Conservation (phyloP, 2,888 invertebrate genomes). For the Trichopria drosophilae region DNA sequence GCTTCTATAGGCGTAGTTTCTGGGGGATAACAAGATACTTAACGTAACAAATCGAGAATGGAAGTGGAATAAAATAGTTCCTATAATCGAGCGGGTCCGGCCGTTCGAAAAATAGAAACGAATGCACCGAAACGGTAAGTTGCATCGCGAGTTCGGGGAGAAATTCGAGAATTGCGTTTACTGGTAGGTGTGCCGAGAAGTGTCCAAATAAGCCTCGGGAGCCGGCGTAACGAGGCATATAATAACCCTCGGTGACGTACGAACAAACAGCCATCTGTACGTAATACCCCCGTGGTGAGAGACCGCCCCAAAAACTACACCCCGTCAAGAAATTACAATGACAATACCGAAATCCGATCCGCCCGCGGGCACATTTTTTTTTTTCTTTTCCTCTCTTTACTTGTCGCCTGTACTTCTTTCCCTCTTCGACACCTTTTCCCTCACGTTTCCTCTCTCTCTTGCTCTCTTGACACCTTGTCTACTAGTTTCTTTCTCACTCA, state of each 20-base stretch:
- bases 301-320: slow-evolving; percentile 57
- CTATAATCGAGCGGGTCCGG: no score
- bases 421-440: slow-evolving; percentile 28
- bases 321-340: slow-evolving; percentile 58
- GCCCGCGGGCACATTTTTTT: slow-evolving; percentile 53
- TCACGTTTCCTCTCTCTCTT: slow-evolving; percentile 27
- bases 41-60: no score
- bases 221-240: slow-evolving; percentile 56
- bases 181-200: slow-evolving; percentile 26
- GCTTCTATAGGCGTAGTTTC: no score
- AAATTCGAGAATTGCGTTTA: no score
- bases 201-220: slow-evolving; percentile 44
- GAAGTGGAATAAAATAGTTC: no score
- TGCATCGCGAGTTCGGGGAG: no score
- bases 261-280: slow-evolving; percentile 59
- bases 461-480: slow-evolving; percentile 11
- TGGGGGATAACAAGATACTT: no score
- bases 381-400: slow-evolving; percentile 30
- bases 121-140: no score
- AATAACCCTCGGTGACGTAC: slow-evolving; percentile 56
- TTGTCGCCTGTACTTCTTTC: slow-evolving; percentile 21
- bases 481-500: slow-evolving; percentile 1
- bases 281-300: slow-evolving; percentile 55
- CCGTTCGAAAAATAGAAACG: no score
- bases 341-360: slow-evolving; percentile 58